A percentile compares a stretch with the other conserved stretches of the same genome.
Evolutionary conservation across 2,797 vertebrate species (phyloP).

Genomic region (Hirundo rustica): DNA sequence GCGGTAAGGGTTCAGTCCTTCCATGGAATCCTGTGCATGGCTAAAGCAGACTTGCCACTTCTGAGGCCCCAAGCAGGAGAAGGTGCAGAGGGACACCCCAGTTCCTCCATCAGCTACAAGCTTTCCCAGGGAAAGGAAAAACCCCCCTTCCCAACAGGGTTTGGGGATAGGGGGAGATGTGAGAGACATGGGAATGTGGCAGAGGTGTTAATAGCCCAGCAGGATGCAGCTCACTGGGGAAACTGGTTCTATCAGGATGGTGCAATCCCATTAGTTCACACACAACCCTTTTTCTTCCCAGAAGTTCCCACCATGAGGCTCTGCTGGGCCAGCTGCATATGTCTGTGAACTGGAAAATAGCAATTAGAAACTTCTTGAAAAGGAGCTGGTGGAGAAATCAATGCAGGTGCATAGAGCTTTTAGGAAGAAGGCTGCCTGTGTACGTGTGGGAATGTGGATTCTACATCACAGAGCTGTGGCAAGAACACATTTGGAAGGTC

Average conservation of each 20-base stretch:
- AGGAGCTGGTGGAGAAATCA: not conserved
- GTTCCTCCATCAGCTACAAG: not conserved
- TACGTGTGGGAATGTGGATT: accelerated
- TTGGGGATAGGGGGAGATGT: not conserved
- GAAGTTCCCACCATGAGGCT: not conserved
- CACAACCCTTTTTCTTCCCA: not conserved
- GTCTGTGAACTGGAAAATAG: not conserved
- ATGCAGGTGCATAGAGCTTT: accelerated
- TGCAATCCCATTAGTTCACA: not conserved
- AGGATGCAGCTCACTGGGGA: not conserved
- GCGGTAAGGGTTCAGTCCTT: not conserved
- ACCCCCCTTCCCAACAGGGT: not conserved
- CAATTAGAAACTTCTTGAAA: not conserved
- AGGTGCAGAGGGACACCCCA: not conserved
- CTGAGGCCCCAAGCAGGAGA: not conserved
- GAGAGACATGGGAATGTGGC: not conserved
- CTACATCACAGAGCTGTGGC: not conserved
- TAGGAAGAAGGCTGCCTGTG: not conserved
- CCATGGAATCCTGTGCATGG: not conserved
- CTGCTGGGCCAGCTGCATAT: not conserved
- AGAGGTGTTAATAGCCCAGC: not conserved
- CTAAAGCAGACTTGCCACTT: not conserved
- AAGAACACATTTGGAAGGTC: not conserved
- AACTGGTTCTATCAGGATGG: slow-evolving; percentile 7
- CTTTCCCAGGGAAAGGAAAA: not conserved